These are phyloP conservation scores for Stenoptilia bipunctidactyla DNA, from an alignment of 2,888 invertebrate species.

Conservation along the genomic window DNA sequence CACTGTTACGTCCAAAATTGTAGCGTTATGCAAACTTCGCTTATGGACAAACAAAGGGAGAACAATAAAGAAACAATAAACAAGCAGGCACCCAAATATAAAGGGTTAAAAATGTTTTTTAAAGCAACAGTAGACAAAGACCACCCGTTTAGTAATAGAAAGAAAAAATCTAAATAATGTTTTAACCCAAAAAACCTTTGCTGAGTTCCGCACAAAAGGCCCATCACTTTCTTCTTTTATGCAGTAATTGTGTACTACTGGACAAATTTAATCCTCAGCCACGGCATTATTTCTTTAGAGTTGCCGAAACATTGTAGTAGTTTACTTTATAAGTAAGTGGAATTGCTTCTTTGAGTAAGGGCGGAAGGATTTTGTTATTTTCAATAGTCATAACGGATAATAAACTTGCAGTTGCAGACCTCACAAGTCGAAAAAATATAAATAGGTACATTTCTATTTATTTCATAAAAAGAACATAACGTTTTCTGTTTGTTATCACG, in stretches of 20 bases:
- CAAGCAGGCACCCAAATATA: slow-evolving; percentile 42
- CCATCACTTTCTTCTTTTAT: slow-evolving; percentile 36
- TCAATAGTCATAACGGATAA: too few relatives aligned
- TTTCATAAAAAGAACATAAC: too few relatives aligned
- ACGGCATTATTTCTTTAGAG: slow-evolving; percentile 9
- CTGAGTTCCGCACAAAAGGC: slow-evolving; percentile 31
- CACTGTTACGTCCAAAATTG: not conserved
- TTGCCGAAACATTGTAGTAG: slow-evolving; percentile 10
- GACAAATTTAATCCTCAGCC: slow-evolving; percentile 16
- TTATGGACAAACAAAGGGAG: slow-evolving; percentile 32
- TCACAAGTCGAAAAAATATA: too few relatives aligned
- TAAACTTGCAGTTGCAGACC: too few relatives aligned
- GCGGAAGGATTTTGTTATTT: too few relatives aligned
- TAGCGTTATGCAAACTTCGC: slow-evolving; percentile 44
- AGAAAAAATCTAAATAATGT: slow-evolving; percentile 36
- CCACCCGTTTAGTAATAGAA: slow-evolving; percentile 37
- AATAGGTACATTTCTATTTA: too few relatives aligned
- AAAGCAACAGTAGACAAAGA: slow-evolving; percentile 42
- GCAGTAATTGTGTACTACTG: slow-evolving; percentile 25
- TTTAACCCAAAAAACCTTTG: slow-evolving; percentile 29
- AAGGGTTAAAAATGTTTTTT: slow-evolving; percentile 44
- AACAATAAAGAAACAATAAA: slow-evolving; percentile 49
- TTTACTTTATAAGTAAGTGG: not conserved
- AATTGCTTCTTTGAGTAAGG: too few relatives aligned
- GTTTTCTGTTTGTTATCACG: too few relatives aligned